phyloP scores from a whole-genome alignment of 2,888 invertebrate genomes.

The Chrysopilus asiliformis region DNA sequence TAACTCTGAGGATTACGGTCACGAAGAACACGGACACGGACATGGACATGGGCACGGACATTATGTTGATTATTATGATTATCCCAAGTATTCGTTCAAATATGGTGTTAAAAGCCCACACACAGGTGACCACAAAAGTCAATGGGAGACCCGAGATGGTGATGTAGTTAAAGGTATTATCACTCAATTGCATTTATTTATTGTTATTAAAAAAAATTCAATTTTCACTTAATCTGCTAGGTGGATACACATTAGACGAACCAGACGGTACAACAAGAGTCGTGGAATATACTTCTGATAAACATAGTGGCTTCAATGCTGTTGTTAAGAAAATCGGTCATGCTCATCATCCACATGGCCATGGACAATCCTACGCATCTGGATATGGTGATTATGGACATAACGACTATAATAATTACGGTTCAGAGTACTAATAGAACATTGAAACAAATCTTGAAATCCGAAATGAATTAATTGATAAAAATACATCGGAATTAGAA shows the following conservation, averaged over 20 bases:
- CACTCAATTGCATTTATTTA: no score
- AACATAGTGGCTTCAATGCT: constrained; percentile 39
- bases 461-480: no score
- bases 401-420: not conserved
- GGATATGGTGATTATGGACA: constrained; percentile 2
- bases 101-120: constrained; percentile 39
- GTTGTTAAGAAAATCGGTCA: constrained; percentile 38
- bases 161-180: constrained; percentile 37
- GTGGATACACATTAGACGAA: constrained; percentile 37
- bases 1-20: constrained; percentile 22
- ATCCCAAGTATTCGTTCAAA: constrained; percentile 37
- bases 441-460: constrained; percentile 12
- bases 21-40: constrained; percentile 5
- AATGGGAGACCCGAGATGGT: constrained; percentile 40
- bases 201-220: no score
- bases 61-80: constrained; percentile 32
- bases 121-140: constrained; percentile 38
- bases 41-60: constrained; percentile 24
- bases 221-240: no score
- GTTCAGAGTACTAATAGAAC: not conserved
- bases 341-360: constrained; percentile 24
- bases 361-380: constrained; percentile 1
- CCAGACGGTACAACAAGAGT: constrained; percentile 39
- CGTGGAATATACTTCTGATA: constrained; percentile 38
- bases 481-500: no score